Evolutionary conservation across 2,888 invertebrate species (phyloP), one percentile per base, ranked within the genome.

Genomic region (Pollenia amentaria): DNA sequence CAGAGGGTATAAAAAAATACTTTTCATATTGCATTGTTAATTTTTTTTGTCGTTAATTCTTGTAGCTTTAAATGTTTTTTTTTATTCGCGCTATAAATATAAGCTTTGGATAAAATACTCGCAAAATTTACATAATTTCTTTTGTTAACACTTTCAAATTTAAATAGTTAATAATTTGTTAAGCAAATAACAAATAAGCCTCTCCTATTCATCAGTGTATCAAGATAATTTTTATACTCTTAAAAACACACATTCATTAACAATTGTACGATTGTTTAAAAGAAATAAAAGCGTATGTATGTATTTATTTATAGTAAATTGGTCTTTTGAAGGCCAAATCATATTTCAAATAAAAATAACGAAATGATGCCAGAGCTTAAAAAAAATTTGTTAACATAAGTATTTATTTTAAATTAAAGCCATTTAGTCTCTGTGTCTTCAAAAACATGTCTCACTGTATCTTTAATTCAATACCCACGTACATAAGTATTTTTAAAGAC

Each of bases 401-500:
- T 10, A n/a, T n/a, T 16, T 40, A 62, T 38, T 40, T 40, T n/a
- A 16, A 7, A 10, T 6, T 62, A 62, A 60, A 60, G 60, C 40
- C 7, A 60, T 9, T 60, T n/a, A 60, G 7, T 38, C 14, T 29
- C 29, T 29, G 29, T 29, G 29, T 29, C 38, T 40, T 40, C 8
- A 2, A 10, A 67, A 10, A 1, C 10, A 38, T n/a, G 72, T 57
- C n/a, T 38, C 16, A 60, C 29, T 60, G 29, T 38, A 42, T 14
- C 40, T 10, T n/a, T 8, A 48, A 60, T 73, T 38, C 21, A 73
- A 60, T 60, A 12, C 38, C 57, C 60, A 73, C 60, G 44, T 44
- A 55, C 46, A 44, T 44, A 57, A 16, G 4, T 16, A 16, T 10
- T 51, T 60, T 2, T 4, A 6, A 48, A 29, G 6, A 7, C 21